phyloP scores from a whole-genome alignment of 2,888 invertebrate genomes.

The Leptinotarsa haldemani region DNA sequence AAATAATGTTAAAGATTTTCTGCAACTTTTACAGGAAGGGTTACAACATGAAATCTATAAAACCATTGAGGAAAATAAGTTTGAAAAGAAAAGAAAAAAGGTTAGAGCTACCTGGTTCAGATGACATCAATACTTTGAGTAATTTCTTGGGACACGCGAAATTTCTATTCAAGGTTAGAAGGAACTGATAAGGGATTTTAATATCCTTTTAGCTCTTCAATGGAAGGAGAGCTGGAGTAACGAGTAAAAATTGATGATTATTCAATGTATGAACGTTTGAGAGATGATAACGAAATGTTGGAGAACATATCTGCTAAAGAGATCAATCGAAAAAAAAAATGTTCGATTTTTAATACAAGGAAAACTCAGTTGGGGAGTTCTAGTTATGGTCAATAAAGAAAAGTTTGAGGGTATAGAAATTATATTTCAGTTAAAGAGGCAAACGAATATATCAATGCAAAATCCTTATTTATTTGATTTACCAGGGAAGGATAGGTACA shows the following conservation, averaged over 20 bases:
- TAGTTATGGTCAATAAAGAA: slow-evolving; percentile 18
- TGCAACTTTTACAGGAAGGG: slow-evolving; percentile 22
- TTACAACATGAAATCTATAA: slow-evolving; percentile 14
- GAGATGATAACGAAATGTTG: slow-evolving; percentile 18
- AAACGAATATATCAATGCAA: slow-evolving; percentile 2
- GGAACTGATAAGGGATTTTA: slow-evolving; percentile 33
- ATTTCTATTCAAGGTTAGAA: slow-evolving; percentile 24
- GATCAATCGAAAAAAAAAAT: neutral
- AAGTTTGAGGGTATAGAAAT: slow-evolving; percentile 14
- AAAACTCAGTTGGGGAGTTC: slow-evolving; percentile 10
- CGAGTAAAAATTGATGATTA: slow-evolving; percentile 33
- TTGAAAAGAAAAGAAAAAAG: slow-evolving; percentile 20
- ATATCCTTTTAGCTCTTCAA: slow-evolving; percentile 43
- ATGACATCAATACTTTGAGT: neutral
- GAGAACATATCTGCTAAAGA: neutral
- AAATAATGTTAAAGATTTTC: slow-evolving; percentile 22
- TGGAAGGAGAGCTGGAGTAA: slow-evolving; percentile 38
- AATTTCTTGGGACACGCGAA: slow-evolving; percentile 5
- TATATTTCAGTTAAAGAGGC: slow-evolving; percentile 4
- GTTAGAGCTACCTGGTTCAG: neutral
- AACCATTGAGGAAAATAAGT: slow-evolving; percentile 29
- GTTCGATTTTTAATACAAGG: slow-evolving; percentile 6
- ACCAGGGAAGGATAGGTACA: slow-evolving; percentile 2
- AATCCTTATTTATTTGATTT: slow-evolving; percentile 31
- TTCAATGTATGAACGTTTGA: neutral